These are phyloP conservation scores for Cydia amplana DNA, from an alignment of 1,140 invertebrate species.

Conservation along the genomic window DNA sequence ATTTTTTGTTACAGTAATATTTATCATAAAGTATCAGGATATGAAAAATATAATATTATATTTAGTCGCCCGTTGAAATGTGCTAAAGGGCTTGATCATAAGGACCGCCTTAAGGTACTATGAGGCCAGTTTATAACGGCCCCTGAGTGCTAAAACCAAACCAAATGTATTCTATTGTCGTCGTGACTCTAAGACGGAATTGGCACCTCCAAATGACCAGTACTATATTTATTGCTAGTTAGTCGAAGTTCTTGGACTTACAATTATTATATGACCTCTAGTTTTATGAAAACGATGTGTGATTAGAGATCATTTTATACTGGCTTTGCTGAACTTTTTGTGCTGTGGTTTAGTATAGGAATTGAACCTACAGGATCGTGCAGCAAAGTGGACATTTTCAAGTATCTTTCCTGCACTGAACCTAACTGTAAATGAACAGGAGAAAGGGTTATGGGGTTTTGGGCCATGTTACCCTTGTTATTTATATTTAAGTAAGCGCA, in stretches of 20 bases:
- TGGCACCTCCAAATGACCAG: conserved; percentile 10
- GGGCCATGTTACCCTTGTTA: neutral
- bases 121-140: neutral
- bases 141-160: neutral
- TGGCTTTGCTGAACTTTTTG: too few relatives aligned
- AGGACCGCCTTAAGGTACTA: neutral
- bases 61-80: too few relatives aligned
- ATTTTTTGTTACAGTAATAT: too few relatives aligned
- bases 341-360: too few relatives aligned
- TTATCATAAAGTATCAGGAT: too few relatives aligned
- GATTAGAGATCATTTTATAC: too few relatives aligned
- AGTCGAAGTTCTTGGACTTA: too few relatives aligned
- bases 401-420: neutral
- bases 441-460: neutral
- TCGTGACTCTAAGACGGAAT: neutral
- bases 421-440: neutral
- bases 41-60: too few relatives aligned
- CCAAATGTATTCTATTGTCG: neutral
- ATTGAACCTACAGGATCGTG: neutral
- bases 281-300: too few relatives aligned
- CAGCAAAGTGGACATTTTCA: neutral
- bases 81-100: neutral
- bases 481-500: neutral
- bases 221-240: too few relatives aligned
- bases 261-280: too few relatives aligned